Conservation (phyloP, 2,888 invertebrate species). For the Digitonthophagus gazella region DNA sequence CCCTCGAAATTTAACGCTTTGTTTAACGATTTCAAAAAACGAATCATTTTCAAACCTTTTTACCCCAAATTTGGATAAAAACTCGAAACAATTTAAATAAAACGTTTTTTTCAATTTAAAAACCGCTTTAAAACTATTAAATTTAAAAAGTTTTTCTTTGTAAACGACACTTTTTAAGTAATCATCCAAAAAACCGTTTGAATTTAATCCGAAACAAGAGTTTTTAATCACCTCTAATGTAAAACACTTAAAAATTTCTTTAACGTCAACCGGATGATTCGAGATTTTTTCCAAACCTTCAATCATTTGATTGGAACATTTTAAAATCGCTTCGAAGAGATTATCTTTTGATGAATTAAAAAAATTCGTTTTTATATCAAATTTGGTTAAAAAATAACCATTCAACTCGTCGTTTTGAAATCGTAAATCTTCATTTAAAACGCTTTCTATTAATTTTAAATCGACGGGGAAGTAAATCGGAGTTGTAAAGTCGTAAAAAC, state of each 20-base stretch:
- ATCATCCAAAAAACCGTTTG: slow-evolving; percentile 56
- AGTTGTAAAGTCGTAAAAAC: slow-evolving; percentile 47
- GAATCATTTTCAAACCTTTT: slow-evolving; percentile 40
- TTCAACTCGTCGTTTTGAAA: slow-evolving; percentile 60
- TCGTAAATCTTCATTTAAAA: slow-evolving; percentile 58
- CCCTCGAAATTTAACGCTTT: slow-evolving; percentile 51
- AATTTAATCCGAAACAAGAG: slow-evolving; percentile 60
- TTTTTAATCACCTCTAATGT: slow-evolving; percentile 60
- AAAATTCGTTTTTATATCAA: too few species aligned
- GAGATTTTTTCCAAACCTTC: slow-evolving; percentile 18
- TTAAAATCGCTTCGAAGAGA: slow-evolving; percentile 37
- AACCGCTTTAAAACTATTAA: background rate
- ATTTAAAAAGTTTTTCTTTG: slow-evolving; percentile 30
- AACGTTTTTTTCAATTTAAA: slow-evolving; percentile 24
- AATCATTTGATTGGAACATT: slow-evolving; percentile 24
- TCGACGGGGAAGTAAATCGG: slow-evolving; percentile 27
- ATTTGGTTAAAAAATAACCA: too few species aligned
- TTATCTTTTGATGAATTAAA: slow-evolving; percentile 52
- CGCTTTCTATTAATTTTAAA: slow-evolving; percentile 38
- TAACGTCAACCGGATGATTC: slow-evolving; percentile 27
- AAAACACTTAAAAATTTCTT: slow-evolving; percentile 55
- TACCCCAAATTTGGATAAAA: slow-evolving; percentile 34
- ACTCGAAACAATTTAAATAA: slow-evolving; percentile 28
- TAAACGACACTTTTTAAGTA: slow-evolving; percentile 52
- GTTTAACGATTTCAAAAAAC: slow-evolving; percentile 49